Percentiles rank a stretch among this genome's conserved stretches.
Evolutionary conservation across 2,113 vertebrate species (phyloP).

Genomic region (Crotalus tigris): DNA sequence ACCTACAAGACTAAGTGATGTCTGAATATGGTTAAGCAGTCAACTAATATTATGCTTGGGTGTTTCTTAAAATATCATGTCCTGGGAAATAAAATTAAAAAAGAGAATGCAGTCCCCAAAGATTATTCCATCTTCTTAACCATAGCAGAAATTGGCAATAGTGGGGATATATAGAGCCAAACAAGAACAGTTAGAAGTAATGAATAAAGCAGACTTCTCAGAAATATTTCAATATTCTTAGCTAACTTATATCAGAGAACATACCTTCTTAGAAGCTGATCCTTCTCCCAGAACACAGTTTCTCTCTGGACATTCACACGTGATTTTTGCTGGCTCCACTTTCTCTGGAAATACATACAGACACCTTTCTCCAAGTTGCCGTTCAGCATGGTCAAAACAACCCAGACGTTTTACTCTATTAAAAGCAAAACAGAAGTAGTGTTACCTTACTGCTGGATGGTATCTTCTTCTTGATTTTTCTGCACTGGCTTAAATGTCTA

Average conservation of each 20-base stretch:
- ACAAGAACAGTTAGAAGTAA: background rate
- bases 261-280: constrained; percentile 88
- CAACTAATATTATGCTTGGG: background rate
- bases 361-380: constrained; percentile 91
- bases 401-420: constrained; percentile 89
- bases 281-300: constrained; percentile 87
- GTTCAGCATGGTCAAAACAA: constrained; percentile 96
- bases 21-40: background rate
- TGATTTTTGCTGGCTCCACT: constrained; percentile 89
- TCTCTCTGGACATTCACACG: constrained; percentile 91
- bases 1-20: background rate
- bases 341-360: constrained; percentile 94
- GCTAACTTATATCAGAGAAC: constrained; percentile 1
- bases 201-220: background rate
- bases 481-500: background rate
- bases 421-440: background rate
- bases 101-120: background rate
- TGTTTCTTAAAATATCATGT: background rate
- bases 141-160: background rate
- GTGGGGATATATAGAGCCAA: background rate
- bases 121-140: background rate
- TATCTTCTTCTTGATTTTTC: background rate
- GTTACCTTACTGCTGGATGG: background rate
- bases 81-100: background rate
- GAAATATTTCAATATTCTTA: constrained; percentile 7